phyloP scores from a whole-genome alignment of 1,140 invertebrate species.

The Drosophila takahashii region DNA sequence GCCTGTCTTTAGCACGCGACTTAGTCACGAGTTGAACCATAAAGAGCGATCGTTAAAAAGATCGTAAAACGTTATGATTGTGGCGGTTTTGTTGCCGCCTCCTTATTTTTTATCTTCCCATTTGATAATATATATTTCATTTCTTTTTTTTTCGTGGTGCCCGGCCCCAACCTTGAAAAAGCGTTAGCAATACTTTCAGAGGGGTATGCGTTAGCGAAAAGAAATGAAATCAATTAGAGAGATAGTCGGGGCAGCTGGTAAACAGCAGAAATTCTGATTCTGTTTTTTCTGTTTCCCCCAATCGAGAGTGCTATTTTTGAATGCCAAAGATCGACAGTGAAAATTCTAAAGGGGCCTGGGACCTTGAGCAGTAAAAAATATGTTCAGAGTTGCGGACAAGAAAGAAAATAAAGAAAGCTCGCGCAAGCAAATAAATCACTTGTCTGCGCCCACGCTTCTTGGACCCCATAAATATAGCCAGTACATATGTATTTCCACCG shows the following conservation, averaged over 20 bases:
- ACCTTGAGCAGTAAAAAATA: constrained; percentile 61
- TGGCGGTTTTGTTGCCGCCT: neutral
- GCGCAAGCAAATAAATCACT: constrained; percentile 76
- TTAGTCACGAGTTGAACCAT: constrained; percentile 7
- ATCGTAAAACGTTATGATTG: constrained; percentile 34
- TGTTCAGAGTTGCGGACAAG: constrained; percentile 10
- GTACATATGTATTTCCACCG: constrained; percentile 2
- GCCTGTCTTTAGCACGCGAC: constrained; percentile 37
- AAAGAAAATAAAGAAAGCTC: constrained; percentile 45
- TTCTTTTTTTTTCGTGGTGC: neutral
- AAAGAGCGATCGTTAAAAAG: constrained; percentile 40
- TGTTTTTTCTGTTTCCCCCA: constrained; percentile 2
- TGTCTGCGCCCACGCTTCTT: constrained; percentile 51
- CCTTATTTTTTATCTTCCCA: neutral
- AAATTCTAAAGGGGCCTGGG: constrained; percentile 50
- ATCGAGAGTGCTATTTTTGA: constrained; percentile 77
- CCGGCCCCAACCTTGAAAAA: constrained; percentile 46
- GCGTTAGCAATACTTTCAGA: constrained; percentile 2
- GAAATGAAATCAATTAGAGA: constrained; percentile 56
- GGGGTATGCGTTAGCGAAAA: constrained; percentile 14
- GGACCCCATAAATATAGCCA: constrained; percentile 37
- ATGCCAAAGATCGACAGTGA: constrained; percentile 77
- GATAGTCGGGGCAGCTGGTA: constrained; percentile 64
- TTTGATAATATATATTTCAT: neutral
- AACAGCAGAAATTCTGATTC: constrained; percentile 34